Base-by-base conservation (phyloP, 2,888 invertebrate species). In the Eretmocerus hayati region DNA sequence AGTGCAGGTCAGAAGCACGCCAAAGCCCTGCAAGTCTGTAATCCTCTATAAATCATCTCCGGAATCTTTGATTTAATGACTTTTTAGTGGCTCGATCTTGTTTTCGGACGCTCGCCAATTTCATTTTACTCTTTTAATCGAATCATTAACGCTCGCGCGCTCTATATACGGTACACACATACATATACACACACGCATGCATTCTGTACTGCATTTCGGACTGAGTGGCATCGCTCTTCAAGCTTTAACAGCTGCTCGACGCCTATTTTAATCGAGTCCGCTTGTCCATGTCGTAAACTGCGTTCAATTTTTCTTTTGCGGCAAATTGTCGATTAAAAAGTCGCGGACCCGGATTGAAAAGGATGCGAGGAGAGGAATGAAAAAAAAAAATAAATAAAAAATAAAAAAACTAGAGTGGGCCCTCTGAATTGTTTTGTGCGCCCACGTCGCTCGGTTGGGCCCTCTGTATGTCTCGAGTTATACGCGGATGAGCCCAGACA, bases 41-140 rank as follows among this genome's bases (percentile, higher is more conserved):
- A 69, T 69, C 62, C 59, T 63, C 65, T 64, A 69, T 69, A 69
- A 67, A 69, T 69, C 65, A 67, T 56, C 59, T 38, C 38, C 46
- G 50, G 62, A 63, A 65, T 66, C 59, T 62, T 59, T 59, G 58
- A 61, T 62, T 64, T 62, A 64, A 65, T 65, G 63, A 65, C 62
- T 65, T 65, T 64, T 62, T 65, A 65, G 60, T 62, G 60, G 30
- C 42, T 26, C 15, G 33, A 19, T 44, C 19, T 15, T 13, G 41
- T 31, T 15, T 2, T 26, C 33, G 22, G 15, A 5, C 21, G 6
- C 15, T 42, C 43, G 46, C 56, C 53, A 54, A 58, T 56, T 60
- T 60, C 58, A 56, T 62, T 62, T 64, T 59, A 56, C 62, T 62
- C n/a, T 64, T 65, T 63, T 64, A 67, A 66, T 69, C 64, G 64